A percentile compares a stretch with the other conserved stretches of the same genome.
Conservation (phyloP, 2,888 invertebrate species). For the Scaptomyza cyrtandrae region DNA sequence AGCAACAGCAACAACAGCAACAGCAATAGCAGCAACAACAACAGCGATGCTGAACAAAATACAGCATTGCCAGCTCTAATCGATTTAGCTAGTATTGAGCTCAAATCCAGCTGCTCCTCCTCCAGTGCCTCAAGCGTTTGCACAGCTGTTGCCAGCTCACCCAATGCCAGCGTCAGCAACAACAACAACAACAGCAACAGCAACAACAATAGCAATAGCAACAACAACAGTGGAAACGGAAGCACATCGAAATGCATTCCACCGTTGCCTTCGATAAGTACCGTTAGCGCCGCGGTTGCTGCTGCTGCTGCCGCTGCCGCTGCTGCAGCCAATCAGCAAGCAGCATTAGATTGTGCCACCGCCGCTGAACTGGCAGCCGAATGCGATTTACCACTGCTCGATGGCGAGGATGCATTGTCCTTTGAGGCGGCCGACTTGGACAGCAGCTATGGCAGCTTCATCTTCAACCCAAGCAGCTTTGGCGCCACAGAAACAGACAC, state of each 20-base stretch:
- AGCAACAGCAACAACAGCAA: slow-evolving; percentile 39
- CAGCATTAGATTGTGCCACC: slow-evolving; percentile 64
- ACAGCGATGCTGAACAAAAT: slow-evolving; percentile 38
- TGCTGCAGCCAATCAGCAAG: slow-evolving; percentile 86
- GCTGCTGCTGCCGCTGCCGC: slow-evolving; percentile 85
- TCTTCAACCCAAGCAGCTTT: slow-evolving; percentile 86
- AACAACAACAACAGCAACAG: slow-evolving; percentile 11
- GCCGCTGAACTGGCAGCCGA: slow-evolving; percentile 88
- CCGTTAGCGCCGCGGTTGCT: slow-evolving; percentile 82
- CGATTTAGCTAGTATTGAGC: slow-evolving; percentile 64
- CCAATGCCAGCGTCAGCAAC: slow-evolving; percentile 77
- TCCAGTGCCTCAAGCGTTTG: slow-evolving; percentile 62
- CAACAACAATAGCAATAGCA: slow-evolving; percentile 79
- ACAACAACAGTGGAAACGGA: slow-evolving; percentile 76
- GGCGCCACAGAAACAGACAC: slow-evolving; percentile 58
- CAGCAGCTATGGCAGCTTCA: slow-evolving; percentile 89
- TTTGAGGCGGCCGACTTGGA: slow-evolving; percentile 86
- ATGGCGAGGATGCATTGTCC: slow-evolving; percentile 90
- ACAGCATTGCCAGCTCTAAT: slow-evolving; percentile 56
- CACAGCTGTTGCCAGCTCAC: slow-evolving; percentile 36
- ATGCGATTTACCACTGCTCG: slow-evolving; percentile 89
- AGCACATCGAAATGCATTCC: slow-evolving; percentile 56
- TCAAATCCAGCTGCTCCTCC: slow-evolving; percentile 66
- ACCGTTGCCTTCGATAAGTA: slow-evolving; percentile 85
- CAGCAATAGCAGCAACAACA: slow-evolving; percentile 44